Conservation (phyloP, 2,888 invertebrate species). For the Hypolimnas misippus region DNA sequence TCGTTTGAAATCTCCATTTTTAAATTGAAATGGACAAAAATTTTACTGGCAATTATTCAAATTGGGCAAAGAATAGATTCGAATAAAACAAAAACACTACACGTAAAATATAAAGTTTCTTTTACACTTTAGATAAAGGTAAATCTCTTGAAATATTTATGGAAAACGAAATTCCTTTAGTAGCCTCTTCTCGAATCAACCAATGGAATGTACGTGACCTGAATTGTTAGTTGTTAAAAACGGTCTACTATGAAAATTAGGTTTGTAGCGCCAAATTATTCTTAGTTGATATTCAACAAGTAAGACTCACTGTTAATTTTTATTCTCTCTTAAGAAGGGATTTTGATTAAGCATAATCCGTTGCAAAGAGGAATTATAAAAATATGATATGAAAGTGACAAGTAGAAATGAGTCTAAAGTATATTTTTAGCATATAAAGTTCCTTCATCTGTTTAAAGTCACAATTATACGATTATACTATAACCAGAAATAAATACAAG, state of each 20-base stretch:
- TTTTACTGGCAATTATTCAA: not conserved
- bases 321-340: slow-evolving; percentile 10
- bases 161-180: slow-evolving; percentile 41
- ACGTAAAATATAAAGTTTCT: slow-evolving; percentile 7
- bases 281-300: slow-evolving; percentile 58
- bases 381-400: not conserved
- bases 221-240: slow-evolving; percentile 52
- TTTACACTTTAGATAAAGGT: slow-evolving; percentile 5
- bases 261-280: slow-evolving; percentile 54
- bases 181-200: slow-evolving; percentile 66
- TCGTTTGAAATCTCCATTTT: slow-evolving; percentile 3
- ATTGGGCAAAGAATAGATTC: not conserved
- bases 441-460: no score
- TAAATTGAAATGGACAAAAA: not conserved
- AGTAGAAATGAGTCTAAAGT: no score
- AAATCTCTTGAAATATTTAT: slow-evolving; percentile 12
- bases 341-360: slow-evolving; percentile 9
- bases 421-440: no score
- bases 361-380: not conserved
- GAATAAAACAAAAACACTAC: not conserved
- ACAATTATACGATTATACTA: no score
- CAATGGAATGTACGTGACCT: slow-evolving; percentile 66
- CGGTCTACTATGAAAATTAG: slow-evolving; percentile 58
- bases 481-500: no score
- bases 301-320: slow-evolving; percentile 36